These are phyloP conservation scores for Sarcophaga subvicina DNA, from an alignment of 2,888 invertebrate species.

Conservation along the genomic window DNA sequence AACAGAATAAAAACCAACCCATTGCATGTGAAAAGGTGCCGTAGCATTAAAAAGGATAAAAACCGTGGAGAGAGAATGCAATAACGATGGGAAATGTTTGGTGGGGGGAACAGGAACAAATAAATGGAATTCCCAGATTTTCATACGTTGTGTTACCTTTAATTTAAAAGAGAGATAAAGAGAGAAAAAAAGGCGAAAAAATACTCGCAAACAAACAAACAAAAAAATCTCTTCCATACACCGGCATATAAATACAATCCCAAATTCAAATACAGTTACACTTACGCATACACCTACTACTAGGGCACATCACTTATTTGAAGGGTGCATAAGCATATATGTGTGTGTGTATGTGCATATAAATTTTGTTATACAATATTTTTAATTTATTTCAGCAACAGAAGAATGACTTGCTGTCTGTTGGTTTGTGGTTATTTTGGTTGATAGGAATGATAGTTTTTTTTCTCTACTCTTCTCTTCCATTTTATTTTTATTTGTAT, in stretches of 20 bases:
- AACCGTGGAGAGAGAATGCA: no score
- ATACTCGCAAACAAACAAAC: not conserved
- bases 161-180: not conserved
- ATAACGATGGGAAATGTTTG: no score
- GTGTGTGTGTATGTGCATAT: not conserved
- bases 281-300: not conserved
- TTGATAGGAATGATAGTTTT: conserved; percentile 50
- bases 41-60: no score
- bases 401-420: conserved; percentile 66
- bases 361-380: conserved; percentile 55
- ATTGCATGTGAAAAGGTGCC: no score
- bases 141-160: no score
- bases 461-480: not conserved
- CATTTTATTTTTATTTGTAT: no score
- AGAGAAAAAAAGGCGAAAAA: not conserved
- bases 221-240: not conserved
- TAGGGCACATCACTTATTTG: no score
- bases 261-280: not conserved
- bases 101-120: no score
- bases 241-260: not conserved
- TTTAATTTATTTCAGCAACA: conserved; percentile 66
- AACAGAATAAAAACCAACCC: no score
- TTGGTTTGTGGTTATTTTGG: conserved; percentile 60
- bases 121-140: no score
- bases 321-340: no score